Evolutionary conservation across 2,113 vertebrate genomes (phyloP).

Genomic region (Oryzias celebensis): DNA sequence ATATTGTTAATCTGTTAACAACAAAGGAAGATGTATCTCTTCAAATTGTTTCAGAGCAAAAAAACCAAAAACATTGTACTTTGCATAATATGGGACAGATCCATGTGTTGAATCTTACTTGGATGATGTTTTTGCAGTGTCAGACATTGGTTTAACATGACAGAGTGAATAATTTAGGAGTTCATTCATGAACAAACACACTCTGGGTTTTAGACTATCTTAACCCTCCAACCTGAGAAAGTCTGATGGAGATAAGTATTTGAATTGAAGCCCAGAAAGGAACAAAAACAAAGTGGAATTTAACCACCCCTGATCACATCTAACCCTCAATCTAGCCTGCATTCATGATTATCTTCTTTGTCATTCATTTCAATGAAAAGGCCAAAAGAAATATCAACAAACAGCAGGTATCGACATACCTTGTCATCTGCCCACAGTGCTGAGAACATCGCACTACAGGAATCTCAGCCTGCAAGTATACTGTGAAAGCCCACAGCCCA

Average conservation of each 20-base stretch:
- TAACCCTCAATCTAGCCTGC: conserved; percentile 22
- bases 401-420: conserved; percentile 56
- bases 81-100: conserved; percentile 10
- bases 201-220: conserved; percentile 37
- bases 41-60: neutral
- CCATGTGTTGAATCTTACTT: conserved; percentile 10
- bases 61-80: neutral
- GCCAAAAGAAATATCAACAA: conserved; percentile 58
- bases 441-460: conserved; percentile 45
- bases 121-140: conserved; percentile 45
- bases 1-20: neutral
- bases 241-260: conserved; percentile 47
- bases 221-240: conserved; percentile 58
- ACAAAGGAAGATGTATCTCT: neutral
- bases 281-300: conserved; percentile 44
- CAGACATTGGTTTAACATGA: conserved; percentile 47
- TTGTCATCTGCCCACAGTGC: conserved; percentile 58
- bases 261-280: conserved; percentile 30
- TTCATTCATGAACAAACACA: conserved; percentile 40
- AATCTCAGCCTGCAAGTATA: conserved; percentile 45
- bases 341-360: conserved; percentile 60
- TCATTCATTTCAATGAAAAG: conserved; percentile 62
- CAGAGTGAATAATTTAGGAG: conserved; percentile 36
- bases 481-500: conserved; percentile 63
- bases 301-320: conserved; percentile 4